These are phyloP conservation scores for Limulus polyphemus DNA, from an alignment of 2,888 invertebrate species.

Conservation along the genomic window DNA sequence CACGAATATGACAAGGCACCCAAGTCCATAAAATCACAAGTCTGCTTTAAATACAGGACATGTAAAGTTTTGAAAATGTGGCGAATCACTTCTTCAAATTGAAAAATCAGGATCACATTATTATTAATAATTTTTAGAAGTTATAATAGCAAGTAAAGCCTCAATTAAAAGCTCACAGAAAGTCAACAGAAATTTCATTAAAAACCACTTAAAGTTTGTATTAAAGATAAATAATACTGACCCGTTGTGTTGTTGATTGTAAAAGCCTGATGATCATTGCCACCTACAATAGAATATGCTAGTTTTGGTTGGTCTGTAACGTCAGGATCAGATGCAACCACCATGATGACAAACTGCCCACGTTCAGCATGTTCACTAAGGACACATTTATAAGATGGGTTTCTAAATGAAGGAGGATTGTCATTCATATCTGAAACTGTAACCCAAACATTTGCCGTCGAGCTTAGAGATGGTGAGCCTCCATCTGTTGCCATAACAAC, in stretches of 20 bases:
- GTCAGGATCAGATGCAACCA: constrained; percentile 79
- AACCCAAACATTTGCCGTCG: constrained; percentile 73
- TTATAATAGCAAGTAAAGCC: no score
- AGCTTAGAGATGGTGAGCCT: constrained; percentile 61
- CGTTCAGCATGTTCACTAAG: constrained; percentile 68
- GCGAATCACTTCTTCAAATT: no score
- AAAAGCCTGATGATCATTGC: constrained; percentile 48
- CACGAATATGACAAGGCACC: no score
- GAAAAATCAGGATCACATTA: no score
- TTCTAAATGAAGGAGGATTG: constrained; percentile 73
- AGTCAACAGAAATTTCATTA: no score
- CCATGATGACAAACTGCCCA: constrained; percentile 75
- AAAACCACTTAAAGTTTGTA: no score
- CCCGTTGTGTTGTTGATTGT: constrained; percentile 33
- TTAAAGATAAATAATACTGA: constrained; percentile 36
- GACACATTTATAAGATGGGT: constrained; percentile 60
- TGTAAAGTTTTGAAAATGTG: no score
- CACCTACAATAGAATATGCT: constrained; percentile 66
- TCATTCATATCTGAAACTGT: constrained; percentile 80
- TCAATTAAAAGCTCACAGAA: no score
- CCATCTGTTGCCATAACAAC: constrained; percentile 66
- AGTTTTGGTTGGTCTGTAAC: constrained; percentile 55
- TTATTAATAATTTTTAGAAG: no score
- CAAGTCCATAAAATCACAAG: no score
- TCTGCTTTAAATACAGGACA: no score